Conservation (phyloP, 2,797 vertebrate species). For the Molossus alvarezi region DNA sequence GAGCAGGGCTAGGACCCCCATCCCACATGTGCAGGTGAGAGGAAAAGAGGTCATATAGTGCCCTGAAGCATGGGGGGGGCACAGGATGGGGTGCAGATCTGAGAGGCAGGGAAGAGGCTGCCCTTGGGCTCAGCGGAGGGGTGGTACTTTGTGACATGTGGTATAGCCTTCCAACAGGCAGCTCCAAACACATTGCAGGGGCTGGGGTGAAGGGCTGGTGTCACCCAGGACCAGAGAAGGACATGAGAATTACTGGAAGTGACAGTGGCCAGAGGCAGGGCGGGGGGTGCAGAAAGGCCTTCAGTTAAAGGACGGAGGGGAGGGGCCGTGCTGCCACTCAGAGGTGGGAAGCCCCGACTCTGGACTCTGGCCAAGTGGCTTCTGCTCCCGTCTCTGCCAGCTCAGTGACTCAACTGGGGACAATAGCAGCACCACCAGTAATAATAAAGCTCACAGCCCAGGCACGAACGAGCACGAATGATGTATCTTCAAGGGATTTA, state of each 20-base stretch:
- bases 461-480: fast-evolving
- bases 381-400: neutral
- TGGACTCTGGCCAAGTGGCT: neutral
- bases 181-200: neutral
- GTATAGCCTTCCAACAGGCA: neutral
- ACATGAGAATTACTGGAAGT: neutral
- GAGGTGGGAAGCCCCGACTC: neutral
- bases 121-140: neutral
- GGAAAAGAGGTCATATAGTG: neutral
- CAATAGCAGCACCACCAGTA: neutral
- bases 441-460: neutral
- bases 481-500: neutral
- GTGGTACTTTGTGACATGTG: fast-evolving
- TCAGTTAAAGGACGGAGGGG: neutral
- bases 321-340: fast-evolving
- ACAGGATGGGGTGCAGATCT: neutral
- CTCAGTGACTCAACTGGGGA: neutral
- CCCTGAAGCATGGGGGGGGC: neutral
- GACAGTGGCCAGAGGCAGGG: neutral
- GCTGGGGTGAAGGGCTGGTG: neutral
- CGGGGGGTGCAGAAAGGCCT: neutral
- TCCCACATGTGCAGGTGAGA: fast-evolving
- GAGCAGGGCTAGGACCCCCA: neutral
- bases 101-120: neutral
- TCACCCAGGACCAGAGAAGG: neutral